These are phyloP conservation scores for Mimachlamys varia DNA, from an alignment of 2,888 invertebrate species.

Conservation along the genomic window DNA sequence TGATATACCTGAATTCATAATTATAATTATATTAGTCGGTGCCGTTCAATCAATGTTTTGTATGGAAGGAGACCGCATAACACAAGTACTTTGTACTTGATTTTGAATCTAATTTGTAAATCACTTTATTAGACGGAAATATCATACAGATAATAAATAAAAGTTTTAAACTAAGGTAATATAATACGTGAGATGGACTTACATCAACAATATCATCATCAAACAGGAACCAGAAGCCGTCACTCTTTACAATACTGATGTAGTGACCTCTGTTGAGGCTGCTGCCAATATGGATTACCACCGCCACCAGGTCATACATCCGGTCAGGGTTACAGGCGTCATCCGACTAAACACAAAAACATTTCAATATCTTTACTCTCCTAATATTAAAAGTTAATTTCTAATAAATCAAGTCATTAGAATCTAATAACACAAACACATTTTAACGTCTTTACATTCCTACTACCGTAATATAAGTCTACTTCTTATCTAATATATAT, in stretches of 20 bases:
- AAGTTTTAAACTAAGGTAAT: too few relatives aligned
- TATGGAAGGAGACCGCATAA: too few relatives aligned
- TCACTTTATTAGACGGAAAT: too few relatives aligned
- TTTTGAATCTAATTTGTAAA: too few relatives aligned
- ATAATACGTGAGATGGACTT: conserved; percentile 82
- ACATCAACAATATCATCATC: conserved; percentile 99
- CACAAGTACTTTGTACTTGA: too few relatives aligned
- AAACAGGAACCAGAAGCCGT: conserved; percentile 99
- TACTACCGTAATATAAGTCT: not conserved
- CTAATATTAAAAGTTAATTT: too few relatives aligned
- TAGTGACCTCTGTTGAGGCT: conserved; percentile 99
- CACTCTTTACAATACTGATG: conserved; percentile 99
- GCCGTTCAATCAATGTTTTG: too few relatives aligned
- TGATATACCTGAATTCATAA: too few relatives aligned
- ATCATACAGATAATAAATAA: too few relatives aligned
- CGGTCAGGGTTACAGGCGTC: conserved; percentile 99
- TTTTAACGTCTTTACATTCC: not conserved
- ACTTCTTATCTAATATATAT: not conserved
- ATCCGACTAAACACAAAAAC: conserved; percentile 89
- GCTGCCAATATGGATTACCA: conserved; percentile 99
- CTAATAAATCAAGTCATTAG: too few relatives aligned
- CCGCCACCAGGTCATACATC: conserved; percentile 98
- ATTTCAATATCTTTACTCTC: not conserved
- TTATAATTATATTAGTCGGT: too few relatives aligned
- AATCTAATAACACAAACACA: conserved; percentile 57